Percentiles rank a stretch among this genome's conserved stretches.
Evolutionary conservation across 2,797 vertebrate genomes (phyloP).

Genomic region (Lindbergichthys nudifrons): DNA sequence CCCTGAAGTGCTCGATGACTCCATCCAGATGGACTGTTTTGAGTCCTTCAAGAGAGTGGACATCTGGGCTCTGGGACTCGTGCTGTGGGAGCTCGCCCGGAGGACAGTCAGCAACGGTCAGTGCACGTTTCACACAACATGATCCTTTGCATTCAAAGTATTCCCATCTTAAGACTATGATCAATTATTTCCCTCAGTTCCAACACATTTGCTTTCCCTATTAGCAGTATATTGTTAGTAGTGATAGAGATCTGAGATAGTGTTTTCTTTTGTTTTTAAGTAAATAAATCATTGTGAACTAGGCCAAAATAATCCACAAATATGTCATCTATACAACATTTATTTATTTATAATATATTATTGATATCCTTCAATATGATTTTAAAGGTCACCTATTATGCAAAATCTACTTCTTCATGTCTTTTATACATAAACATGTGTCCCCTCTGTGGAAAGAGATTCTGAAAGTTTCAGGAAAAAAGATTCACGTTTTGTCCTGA

Average conservation of each 20-base stretch:
- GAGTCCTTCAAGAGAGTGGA: conserved; percentile 97
- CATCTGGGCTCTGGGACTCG: conserved; percentile 97
- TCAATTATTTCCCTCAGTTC: not conserved
- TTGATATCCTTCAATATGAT: too few species aligned
- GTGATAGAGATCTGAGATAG: not conserved
- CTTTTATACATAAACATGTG: too few species aligned
- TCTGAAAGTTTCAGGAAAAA: too few species aligned
- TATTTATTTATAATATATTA: too few species aligned
- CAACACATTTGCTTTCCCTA: not conserved
- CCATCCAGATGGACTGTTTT: conserved; percentile 96
- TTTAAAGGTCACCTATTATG: too few species aligned
- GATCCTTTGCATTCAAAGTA: not conserved
- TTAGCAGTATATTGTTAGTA: not conserved
- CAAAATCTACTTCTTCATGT: too few species aligned
- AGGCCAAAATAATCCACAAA: too few species aligned
- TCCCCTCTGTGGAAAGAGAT: too few species aligned
- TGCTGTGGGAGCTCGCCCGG: conserved; percentile 96
- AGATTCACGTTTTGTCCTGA: too few species aligned
- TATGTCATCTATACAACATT: too few species aligned
- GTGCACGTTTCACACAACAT: conserved; percentile 57
- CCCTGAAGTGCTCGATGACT: conserved; percentile 95
- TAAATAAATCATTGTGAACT: too few species aligned
- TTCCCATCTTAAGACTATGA: too few species aligned
- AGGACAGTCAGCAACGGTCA: conserved; percentile 97
- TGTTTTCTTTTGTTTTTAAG: not conserved